These are phyloP conservation scores for Epicauta chinensis DNA, from an alignment of 1,140 invertebrate species.

Conservation along the genomic window DNA sequence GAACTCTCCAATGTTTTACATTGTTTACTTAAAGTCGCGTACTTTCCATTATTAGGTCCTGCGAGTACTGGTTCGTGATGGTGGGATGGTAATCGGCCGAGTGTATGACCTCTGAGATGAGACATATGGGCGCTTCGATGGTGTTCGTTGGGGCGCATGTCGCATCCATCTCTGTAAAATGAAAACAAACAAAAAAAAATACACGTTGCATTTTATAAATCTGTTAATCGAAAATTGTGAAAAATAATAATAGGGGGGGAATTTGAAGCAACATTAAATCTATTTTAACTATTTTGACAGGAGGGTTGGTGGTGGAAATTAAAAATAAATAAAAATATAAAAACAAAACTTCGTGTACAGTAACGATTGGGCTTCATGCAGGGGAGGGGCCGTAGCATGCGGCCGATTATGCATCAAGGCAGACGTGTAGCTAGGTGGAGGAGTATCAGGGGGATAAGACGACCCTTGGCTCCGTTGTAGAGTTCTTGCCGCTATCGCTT, in stretches of 20 bases:
- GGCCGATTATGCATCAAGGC: slow-evolving; percentile 37
- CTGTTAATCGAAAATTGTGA: background rate
- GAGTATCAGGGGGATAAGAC: slow-evolving; percentile 41
- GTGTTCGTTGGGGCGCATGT: slow-evolving; percentile 44
- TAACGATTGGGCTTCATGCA: slow-evolving; percentile 31
- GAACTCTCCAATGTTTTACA: slow-evolving; percentile 91
- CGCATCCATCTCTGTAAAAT: slow-evolving; percentile 42
- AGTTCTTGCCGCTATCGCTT: slow-evolving; percentile 57
- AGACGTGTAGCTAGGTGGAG: slow-evolving; percentile 42
- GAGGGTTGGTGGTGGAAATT: background rate
- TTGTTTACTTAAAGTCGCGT: slow-evolving; percentile 86
- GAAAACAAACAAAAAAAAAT: background rate
- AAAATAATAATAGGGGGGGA: background rate
- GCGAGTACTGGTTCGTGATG: slow-evolving; percentile 39
- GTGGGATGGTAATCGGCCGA: slow-evolving; percentile 49
- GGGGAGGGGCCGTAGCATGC: slow-evolving; percentile 32
- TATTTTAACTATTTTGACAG: background rate
- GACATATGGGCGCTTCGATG: slow-evolving; percentile 38
- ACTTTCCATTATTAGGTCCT: slow-evolving; percentile 68
- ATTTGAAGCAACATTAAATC: too few species aligned
- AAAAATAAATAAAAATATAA: slow-evolving; percentile 19
- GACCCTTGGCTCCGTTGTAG: slow-evolving; percentile 46
- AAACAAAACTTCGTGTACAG: slow-evolving; percentile 28
- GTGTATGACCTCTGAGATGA: slow-evolving; percentile 45
- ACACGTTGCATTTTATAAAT: slow-evolving; percentile 16